Percentiles rank a stretch among this genome's conserved stretches.
Evolutionary conservation across 2,888 invertebrate genomes (phyloP).

Genomic region (Coleophora flavipennella): DNA sequence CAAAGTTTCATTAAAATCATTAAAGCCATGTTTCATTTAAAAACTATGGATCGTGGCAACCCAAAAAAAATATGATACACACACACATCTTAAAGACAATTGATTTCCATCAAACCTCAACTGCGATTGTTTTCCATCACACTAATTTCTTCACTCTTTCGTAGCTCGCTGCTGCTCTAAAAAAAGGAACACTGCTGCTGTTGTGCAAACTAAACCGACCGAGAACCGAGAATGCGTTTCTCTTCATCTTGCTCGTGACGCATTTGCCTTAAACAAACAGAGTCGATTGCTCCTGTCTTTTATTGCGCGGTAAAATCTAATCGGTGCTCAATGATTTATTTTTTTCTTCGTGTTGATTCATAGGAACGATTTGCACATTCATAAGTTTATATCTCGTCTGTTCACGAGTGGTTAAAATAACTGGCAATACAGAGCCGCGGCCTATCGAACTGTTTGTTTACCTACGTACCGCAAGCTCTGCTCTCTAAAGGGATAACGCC

Average conservation of each 20-base stretch:
- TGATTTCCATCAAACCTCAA: too few species aligned
- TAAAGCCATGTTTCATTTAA: too few species aligned
- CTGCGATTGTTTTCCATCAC: too few species aligned
- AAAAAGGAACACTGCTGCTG: background rate
- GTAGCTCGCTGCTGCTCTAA: background rate
- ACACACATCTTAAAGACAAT: too few species aligned
- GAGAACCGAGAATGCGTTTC: slow-evolving; percentile 1
- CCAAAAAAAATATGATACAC: too few species aligned
- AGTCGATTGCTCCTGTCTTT: slow-evolving; percentile 28
- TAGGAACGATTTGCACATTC: slow-evolving; percentile 41
- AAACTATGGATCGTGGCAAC: too few species aligned
- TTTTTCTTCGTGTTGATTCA: slow-evolving; percentile 43
- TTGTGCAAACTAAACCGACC: slow-evolving; percentile 1
- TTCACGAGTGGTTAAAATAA: slow-evolving; percentile 53
- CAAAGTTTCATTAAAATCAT: too few species aligned
- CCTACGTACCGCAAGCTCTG: slow-evolving; percentile 24
- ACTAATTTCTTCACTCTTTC: too few species aligned
- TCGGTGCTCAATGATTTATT: slow-evolving; percentile 35
- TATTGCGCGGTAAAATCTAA: slow-evolving; percentile 33
- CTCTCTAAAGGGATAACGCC: slow-evolving; percentile 48
- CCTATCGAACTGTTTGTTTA: slow-evolving; percentile 30
- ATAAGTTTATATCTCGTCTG: slow-evolving; percentile 31
- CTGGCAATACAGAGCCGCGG: slow-evolving; percentile 45
- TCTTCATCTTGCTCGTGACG: slow-evolving; percentile 10
- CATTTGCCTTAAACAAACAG: slow-evolving; percentile 20